Conservation (phyloP, 2,888 invertebrate species). For the Dioctria rufipes region DNA sequence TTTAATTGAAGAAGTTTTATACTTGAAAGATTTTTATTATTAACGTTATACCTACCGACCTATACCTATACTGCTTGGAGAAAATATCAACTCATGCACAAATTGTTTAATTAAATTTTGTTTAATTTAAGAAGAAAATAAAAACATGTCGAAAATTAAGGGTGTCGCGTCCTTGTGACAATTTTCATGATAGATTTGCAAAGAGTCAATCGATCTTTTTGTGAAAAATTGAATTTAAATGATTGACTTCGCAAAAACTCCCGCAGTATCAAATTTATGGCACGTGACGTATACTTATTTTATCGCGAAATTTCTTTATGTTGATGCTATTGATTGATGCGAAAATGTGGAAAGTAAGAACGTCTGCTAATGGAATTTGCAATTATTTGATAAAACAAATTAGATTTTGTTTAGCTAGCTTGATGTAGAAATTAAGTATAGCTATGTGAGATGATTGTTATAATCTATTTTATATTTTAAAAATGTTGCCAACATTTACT, state of each 20-base stretch:
- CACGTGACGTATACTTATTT: slow-evolving; percentile 21
- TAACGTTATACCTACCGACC: background rate
- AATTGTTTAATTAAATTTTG: background rate
- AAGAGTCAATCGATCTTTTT: slow-evolving; percentile 24
- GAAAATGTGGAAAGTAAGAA: background rate
- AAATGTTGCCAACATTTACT: no score
- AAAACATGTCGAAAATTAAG: background rate
- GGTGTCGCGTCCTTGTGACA: background rate
- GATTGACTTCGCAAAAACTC: slow-evolving; percentile 35
- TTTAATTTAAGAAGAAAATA: background rate
- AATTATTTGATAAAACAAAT: background rate
- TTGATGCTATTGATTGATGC: slow-evolving; percentile 36
- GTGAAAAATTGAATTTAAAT: slow-evolving; percentile 39
- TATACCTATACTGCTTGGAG: no score
- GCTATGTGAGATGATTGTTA: no score
- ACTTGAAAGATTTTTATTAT: slow-evolving; percentile 5
- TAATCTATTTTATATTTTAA: no score
- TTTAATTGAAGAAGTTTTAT: slow-evolving; percentile 31
- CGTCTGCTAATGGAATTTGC: slow-evolving; percentile 37
- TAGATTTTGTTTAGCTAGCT: no score
- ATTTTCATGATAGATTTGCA: background rate
- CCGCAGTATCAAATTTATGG: slow-evolving; percentile 28
- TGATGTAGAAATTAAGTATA: no score
- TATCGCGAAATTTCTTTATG: slow-evolving; percentile 34
- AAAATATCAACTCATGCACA: background rate